A percentile compares a stretch with the other conserved stretches of the same genome.
These are phyloP conservation scores for Epinotia bilunana DNA, from an alignment of 2,888 invertebrate species.

Conservation along the genomic window DNA sequence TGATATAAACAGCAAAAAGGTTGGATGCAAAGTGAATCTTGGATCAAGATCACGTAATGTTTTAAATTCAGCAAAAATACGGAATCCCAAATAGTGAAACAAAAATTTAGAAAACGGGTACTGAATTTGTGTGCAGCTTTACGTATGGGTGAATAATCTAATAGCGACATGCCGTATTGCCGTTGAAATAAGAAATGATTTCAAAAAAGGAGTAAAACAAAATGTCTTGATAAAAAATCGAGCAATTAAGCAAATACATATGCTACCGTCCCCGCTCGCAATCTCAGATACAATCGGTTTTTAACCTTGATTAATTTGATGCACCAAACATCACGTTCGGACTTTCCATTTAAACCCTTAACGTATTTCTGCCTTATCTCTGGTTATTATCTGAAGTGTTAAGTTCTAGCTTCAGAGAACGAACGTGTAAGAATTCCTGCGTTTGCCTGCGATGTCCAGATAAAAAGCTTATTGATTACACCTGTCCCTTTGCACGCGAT, in stretches of 20 bases:
- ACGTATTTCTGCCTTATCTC: slow-evolving; percentile 43
- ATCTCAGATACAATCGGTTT: slow-evolving; percentile 29
- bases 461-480: slow-evolving; percentile 80
- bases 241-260: slow-evolving; percentile 9
- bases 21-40: neutral
- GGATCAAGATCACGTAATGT: neutral
- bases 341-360: slow-evolving; percentile 43
- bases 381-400: slow-evolving; percentile 56
- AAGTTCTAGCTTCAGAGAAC: slow-evolving; percentile 65
- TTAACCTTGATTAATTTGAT: slow-evolving; percentile 41
- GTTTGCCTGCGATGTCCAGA: slow-evolving; percentile 72
- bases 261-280: slow-evolving; percentile 18
- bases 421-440: slow-evolving; percentile 81
- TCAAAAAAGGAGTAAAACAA: neutral
- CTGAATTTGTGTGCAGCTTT: neutral
- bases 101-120: neutral
- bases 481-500: slow-evolving; percentile 75
- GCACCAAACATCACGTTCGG: slow-evolving; percentile 41
- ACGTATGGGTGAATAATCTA: no score
- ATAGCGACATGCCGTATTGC: no score
- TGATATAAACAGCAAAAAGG: neutral
- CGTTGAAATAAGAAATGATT: neutral
- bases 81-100: neutral
- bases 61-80: neutral
- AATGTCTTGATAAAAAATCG: neutral